Evolutionary conservation across 2,888 invertebrate genomes (phyloP).

Genomic region (Mystacides longicornis): DNA sequence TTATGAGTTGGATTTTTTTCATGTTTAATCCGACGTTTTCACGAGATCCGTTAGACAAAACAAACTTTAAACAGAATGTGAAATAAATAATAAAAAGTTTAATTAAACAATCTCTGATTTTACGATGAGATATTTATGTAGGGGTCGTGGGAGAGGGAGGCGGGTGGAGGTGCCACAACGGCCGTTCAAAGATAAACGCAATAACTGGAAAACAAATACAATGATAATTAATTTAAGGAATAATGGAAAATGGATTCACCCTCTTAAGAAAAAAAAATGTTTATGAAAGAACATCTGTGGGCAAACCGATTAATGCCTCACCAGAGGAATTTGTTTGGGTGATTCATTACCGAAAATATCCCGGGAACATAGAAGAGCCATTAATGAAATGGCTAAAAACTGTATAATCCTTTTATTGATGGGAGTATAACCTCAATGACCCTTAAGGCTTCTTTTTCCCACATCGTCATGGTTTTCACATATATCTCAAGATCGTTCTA

Average conservation of each 20-base stretch:
- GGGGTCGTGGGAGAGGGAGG: background rate
- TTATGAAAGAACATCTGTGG: background rate
- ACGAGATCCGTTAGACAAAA: too few relatives aligned
- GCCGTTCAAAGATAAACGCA: background rate
- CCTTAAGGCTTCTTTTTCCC: too few relatives aligned
- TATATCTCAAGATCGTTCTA: too few relatives aligned
- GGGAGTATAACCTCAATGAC: too few relatives aligned
- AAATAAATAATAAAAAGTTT: too few relatives aligned
- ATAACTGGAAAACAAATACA: background rate
- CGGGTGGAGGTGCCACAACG: background rate
- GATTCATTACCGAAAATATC: background rate
- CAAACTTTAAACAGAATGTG: too few relatives aligned
- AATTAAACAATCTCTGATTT: slow-evolving; percentile 1
- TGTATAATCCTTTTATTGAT: too few relatives aligned
- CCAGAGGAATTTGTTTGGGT: background rate
- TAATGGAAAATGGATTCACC: background rate
- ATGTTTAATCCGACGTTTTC: too few relatives aligned
- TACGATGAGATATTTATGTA: background rate
- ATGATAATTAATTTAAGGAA: background rate
- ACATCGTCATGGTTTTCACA: too few relatives aligned
- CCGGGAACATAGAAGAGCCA: too few relatives aligned
- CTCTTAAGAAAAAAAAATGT: background rate
- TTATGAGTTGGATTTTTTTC: too few relatives aligned
- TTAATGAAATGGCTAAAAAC: too few relatives aligned
- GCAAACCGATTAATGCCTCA: background rate